Evolutionary conservation across 1,140 invertebrate genomes (phyloP).

Genomic region (Pseudomyrmex cubaensis): DNA sequence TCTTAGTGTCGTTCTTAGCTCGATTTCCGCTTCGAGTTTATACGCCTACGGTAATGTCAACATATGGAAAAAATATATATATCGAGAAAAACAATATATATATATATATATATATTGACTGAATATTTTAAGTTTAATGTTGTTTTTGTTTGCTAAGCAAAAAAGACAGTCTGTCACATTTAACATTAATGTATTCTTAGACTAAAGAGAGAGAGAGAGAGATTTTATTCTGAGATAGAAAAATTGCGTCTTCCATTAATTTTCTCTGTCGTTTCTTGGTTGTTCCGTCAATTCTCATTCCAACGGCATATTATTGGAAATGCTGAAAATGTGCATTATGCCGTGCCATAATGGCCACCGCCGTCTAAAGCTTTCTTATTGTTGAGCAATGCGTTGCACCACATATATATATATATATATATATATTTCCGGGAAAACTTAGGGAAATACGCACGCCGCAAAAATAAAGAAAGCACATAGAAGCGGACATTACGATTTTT

Average conservation of each 20-base stretch:
- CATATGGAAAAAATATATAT: neutral
- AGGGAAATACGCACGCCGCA: conserved; percentile 17
- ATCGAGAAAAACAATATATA: neutral
- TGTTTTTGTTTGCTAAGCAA: no score
- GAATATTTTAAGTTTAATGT: neutral
- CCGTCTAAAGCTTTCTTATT: conserved; percentile 54
- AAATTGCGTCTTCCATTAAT: conserved; percentile 45
- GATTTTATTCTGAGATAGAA: conserved; percentile 18
- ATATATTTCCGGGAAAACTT: conserved; percentile 44
- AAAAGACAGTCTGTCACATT: neutral
- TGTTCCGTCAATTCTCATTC: conserved; percentile 61
- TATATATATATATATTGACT: neutral
- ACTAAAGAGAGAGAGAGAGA: neutral
- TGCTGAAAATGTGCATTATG: conserved; percentile 57
- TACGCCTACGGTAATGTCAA: conserved; percentile 33
- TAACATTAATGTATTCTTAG: neutral
- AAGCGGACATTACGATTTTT: conserved; percentile 54
- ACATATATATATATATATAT: conserved; percentile 1
- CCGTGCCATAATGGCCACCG: conserved; percentile 48
- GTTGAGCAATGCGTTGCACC: conserved; percentile 59
- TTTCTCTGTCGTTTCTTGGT: conserved; percentile 28
- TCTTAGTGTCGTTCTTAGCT: conserved; percentile 52
- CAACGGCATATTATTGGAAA: conserved; percentile 54
- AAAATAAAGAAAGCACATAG: conserved; percentile 20
- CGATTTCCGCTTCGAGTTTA: conserved; percentile 36